phyloP scores from a whole-genome alignment of 2,888 invertebrate genomes.

The Lithophane leautieri region DNA sequence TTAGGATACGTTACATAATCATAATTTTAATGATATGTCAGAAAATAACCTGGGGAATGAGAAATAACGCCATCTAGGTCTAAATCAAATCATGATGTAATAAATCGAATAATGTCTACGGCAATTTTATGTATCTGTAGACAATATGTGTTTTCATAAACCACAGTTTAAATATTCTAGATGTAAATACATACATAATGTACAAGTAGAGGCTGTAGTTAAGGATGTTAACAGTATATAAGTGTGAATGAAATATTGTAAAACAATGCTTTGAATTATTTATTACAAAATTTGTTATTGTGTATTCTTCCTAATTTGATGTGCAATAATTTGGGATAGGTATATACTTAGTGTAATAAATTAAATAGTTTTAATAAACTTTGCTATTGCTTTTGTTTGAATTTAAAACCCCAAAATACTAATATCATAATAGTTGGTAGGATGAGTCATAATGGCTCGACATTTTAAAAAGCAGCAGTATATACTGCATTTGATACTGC shows the following conservation, averaged over 20 bases:
- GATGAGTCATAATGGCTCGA: too few relatives aligned
- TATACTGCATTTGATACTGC: neutral
- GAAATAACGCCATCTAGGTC: neutral
- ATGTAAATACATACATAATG: slow-evolving; percentile 38
- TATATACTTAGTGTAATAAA: slow-evolving; percentile 59
- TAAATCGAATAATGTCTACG: neutral
- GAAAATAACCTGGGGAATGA: neutral
- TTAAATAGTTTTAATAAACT: slow-evolving; percentile 63
- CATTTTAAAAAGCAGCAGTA: neutral
- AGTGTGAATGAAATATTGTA: slow-evolving; percentile 47
- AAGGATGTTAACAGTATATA: slow-evolving; percentile 14
- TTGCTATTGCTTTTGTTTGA: slow-evolving; percentile 36
- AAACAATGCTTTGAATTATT: slow-evolving; percentile 63
- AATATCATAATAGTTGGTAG: neutral
- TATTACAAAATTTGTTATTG: slow-evolving; percentile 70
- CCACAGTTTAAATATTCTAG: neutral
- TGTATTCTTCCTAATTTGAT: slow-evolving; percentile 69
- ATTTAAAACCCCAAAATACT: neutral
- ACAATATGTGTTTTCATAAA: neutral
- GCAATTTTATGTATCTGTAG: neutral
- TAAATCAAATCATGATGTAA: neutral
- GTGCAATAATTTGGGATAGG: slow-evolving; percentile 81
- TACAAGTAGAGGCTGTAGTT: slow-evolving; percentile 19
- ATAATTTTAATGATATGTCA: neutral
- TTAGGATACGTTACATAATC: neutral